A percentile compares a stretch with the other conserved stretches of the same genome.
Conservation (phyloP, 2,113 vertebrate species). For the Lamprotornis superbus region DNA sequence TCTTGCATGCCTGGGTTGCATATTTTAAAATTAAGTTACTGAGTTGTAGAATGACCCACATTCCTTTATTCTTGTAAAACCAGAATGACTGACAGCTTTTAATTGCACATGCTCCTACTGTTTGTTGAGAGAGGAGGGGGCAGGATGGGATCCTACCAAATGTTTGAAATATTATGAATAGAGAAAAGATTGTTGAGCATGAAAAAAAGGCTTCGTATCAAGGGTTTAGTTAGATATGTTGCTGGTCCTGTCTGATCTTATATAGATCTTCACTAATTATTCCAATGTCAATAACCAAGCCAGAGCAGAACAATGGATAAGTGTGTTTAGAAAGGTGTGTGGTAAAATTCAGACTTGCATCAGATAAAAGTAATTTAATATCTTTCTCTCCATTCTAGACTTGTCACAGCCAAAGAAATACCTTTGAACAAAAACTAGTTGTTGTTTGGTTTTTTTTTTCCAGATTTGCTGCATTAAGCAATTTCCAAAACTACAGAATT, state of each 20-base stretch:
- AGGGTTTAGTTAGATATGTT: not conserved
- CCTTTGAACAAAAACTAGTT: conserved; percentile 45
- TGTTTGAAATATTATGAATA: not conserved
- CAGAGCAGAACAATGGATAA: not conserved
- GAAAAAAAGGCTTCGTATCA: not conserved
- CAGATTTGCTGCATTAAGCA: conserved; percentile 42
- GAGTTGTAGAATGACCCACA: not conserved
- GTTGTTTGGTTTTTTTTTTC: not conserved
- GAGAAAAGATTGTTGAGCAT: not conserved
- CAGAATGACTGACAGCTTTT: not conserved
- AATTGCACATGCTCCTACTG: not conserved
- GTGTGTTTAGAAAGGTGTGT: not conserved
- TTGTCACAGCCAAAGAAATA: conserved; percentile 29
- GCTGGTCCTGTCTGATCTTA: not conserved
- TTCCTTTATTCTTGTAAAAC: conserved; percentile 23
- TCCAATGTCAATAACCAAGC: not conserved
- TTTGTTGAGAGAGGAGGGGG: not conserved
- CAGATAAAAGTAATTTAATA: conserved; percentile 49
- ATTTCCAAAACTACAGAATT: conserved; percentile 60
- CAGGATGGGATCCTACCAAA: not conserved
- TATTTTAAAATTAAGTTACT: conserved; percentile 49
- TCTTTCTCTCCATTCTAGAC: not conserved
- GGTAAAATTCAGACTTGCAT: conserved; percentile 41
- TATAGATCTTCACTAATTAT: not conserved
- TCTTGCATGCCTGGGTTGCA: conserved; percentile 13